Conservation (phyloP, 2,797 vertebrate genomes). For the Argya squamiceps region DNA sequence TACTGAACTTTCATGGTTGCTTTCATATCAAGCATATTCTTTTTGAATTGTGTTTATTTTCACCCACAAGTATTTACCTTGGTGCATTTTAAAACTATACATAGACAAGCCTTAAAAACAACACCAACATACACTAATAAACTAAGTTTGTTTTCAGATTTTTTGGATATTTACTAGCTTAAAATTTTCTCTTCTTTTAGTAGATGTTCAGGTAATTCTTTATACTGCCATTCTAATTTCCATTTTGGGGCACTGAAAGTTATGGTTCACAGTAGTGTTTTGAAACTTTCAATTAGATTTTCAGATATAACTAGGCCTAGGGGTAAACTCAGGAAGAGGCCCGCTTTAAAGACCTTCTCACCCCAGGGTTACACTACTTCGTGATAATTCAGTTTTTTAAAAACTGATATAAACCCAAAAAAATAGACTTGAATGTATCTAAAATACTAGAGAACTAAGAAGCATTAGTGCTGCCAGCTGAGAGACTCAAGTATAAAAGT, state of each 20-base stretch:
- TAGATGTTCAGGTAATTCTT: not conserved
- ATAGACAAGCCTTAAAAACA: not conserved
- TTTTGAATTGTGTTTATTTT: not conserved
- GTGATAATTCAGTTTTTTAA: not conserved
- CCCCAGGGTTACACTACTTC: not conserved
- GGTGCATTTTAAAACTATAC: not conserved
- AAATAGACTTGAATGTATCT: not conserved
- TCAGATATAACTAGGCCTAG: not conserved
- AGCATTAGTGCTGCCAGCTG: not conserved
- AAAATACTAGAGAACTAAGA: not conserved
- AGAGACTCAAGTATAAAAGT: not conserved
- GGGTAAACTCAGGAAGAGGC: not conserved
- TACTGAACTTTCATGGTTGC: not conserved
- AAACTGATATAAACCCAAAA: not conserved
- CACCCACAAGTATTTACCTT: not conserved
- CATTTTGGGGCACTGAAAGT: not conserved
- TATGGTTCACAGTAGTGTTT: not conserved
- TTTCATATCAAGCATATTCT: not conserved
- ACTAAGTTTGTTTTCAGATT: not conserved
- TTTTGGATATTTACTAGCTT: not conserved
- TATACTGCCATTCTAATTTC: not conserved
- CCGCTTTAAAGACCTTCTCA: not conserved
- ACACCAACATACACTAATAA: not conserved
- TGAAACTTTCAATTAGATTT: not conserved
- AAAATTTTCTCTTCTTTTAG: not conserved